phyloP scores from a whole-genome alignment of 1,140 invertebrate species.

The Eurytemora carolleeae region DNA sequence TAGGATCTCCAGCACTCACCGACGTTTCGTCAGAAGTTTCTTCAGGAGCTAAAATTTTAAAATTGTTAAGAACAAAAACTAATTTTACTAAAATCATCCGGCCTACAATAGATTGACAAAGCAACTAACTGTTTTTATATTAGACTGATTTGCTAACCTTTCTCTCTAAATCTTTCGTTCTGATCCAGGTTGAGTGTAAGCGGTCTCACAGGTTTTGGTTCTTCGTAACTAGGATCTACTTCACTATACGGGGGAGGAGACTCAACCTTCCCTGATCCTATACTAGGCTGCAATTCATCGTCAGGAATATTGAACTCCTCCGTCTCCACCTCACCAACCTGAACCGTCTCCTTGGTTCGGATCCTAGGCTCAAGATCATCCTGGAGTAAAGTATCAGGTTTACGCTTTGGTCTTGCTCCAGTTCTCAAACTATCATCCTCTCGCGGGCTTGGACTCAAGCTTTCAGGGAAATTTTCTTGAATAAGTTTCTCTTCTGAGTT shows the following conservation, averaged over 20 bases:
- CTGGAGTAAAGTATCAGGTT: no score
- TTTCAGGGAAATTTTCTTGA: no score
- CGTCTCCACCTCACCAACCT: not conserved
- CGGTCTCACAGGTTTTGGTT: not conserved
- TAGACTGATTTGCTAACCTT: no score
- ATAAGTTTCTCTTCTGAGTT: no score
- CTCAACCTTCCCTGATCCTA: not conserved
- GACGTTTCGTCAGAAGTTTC: not conserved
- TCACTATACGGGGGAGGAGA: conserved; percentile 13
- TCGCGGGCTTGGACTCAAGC: no score
- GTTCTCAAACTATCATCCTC: no score
- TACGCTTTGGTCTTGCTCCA: not conserved
- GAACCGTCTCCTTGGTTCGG: not conserved
- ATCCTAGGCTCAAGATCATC: no score
- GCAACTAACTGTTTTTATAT: not conserved
- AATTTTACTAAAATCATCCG: no score
- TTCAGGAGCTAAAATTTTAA: not conserved
- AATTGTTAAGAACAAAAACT: no score
- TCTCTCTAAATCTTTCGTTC: no score
- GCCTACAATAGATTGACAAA: no score
- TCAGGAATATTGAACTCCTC: not conserved
- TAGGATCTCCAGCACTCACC: not conserved
- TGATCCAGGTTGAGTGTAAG: not conserved
- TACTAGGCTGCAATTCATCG: not conserved
- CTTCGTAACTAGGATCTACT: conserved; percentile 8